A percentile compares a stretch with the other conserved stretches of the same genome.
Evolutionary conservation across 2,113 vertebrate genomes (phyloP).

Genomic region (Melanerpes formicivorus): DNA sequence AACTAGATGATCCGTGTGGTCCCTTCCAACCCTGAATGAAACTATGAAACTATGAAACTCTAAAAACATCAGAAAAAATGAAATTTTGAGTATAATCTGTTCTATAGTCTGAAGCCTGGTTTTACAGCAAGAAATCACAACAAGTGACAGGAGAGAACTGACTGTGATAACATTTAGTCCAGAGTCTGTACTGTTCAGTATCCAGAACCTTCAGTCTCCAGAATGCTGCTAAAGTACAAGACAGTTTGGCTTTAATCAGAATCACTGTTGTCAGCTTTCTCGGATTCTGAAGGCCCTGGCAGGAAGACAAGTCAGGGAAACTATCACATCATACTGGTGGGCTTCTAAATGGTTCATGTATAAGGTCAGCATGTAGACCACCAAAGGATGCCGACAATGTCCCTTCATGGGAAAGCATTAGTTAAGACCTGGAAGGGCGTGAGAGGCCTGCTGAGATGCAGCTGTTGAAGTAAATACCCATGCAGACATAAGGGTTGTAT

Average conservation of each 20-base stretch:
- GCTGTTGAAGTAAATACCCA: neutral
- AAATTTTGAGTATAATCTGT: neutral
- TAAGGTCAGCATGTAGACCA: neutral
- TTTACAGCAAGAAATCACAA: neutral
- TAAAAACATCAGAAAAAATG: neutral
- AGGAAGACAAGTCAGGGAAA: neutral
- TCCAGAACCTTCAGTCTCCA: neutral
- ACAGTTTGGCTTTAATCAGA: neutral
- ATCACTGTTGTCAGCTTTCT: neutral
- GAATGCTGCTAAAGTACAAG: neutral
- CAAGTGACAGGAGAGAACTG: neutral
- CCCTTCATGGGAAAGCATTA: neutral
- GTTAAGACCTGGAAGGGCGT: neutral
- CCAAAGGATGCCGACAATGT: neutral
- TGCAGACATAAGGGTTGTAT: rapidly evolving
- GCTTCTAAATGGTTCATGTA: neutral
- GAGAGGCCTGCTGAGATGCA: neutral
- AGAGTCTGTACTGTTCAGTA: neutral
- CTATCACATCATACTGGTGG: neutral
- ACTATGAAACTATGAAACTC: too few species aligned
- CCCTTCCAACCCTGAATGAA: too few species aligned
- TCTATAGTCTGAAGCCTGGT: neutral
- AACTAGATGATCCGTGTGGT: too few species aligned
- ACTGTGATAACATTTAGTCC: neutral
- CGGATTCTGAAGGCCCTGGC: neutral